phyloP scores from a whole-genome alignment of 2,113 vertebrate species.

The Arizona elegans region DNA sequence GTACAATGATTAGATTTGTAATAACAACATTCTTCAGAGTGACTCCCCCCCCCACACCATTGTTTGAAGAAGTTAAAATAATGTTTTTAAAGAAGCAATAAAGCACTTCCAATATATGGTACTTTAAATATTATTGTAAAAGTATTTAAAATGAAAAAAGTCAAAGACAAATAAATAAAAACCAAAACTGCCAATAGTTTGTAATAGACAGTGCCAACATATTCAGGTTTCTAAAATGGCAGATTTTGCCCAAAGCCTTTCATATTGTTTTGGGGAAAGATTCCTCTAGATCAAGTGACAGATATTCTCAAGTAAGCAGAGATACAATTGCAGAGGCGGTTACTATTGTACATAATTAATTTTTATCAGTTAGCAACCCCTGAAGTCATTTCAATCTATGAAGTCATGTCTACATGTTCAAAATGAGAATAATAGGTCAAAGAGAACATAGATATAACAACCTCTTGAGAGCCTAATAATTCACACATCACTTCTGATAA shows the following conservation, averaged over 20 bases:
- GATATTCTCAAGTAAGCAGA: not conserved
- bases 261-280: not conserved
- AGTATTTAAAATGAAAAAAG: not conserved
- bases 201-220: not conserved
- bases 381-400: not conserved
- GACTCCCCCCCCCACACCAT: accelerated
- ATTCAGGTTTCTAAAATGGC: not conserved
- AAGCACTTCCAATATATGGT: not conserved
- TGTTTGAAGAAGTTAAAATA: slow-evolving; percentile 14
- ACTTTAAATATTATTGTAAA: not conserved
- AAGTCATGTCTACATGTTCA: not conserved
- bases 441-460: not conserved
- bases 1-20: not conserved
- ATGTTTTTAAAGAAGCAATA: not conserved
- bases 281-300: not conserved
- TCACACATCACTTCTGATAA: slow-evolving; percentile 6
- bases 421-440: not conserved
- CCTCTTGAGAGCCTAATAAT: not conserved
- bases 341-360: not conserved
- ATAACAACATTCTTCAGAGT: not conserved
- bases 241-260: not conserved
- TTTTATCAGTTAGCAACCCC: not conserved
- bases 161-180: slow-evolving; percentile 22
- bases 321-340: not conserved
- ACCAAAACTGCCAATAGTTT: not conserved